A percentile compares a stretch with the other conserved stretches of the same genome.
Evolutionary conservation across 2,888 invertebrate species (phyloP).

Genomic region (Cryptus viduatorius): DNA sequence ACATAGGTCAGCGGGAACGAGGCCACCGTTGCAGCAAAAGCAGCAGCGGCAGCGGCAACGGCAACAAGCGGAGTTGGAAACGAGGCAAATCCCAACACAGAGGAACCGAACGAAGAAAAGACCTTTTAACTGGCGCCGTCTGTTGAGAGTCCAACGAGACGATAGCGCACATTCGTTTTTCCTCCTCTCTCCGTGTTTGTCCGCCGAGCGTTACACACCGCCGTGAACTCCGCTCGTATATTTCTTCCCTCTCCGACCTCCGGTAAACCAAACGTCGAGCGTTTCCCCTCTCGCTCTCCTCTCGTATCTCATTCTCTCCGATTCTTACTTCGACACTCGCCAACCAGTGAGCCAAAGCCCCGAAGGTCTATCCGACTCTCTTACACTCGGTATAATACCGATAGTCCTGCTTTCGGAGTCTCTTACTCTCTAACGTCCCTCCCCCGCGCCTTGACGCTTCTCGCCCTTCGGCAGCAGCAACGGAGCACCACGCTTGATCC

Average conservation of each 20-base stretch:
- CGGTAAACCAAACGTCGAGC: background rate
- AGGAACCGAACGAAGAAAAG: constrained; percentile 34
- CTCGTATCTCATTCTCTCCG: constrained; percentile 69
- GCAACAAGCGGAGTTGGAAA: constrained; percentile 4
- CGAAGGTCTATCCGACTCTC: constrained; percentile 1
- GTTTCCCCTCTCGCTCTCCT: constrained; percentile 30
- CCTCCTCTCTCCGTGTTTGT: constrained; percentile 33
- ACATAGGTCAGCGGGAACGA: constrained; percentile 66
- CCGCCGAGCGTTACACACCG: background rate
- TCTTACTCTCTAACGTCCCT: constrained; percentile 39
- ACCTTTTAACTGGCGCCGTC: constrained; percentile 68
- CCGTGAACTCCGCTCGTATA: background rate
- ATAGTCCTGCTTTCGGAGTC: constrained; percentile 10
- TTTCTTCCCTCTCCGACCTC: constrained; percentile 50
- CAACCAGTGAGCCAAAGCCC: constrained; percentile 45
- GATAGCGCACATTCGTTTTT: constrained; percentile 43
- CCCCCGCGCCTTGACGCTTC: constrained; percentile 45
- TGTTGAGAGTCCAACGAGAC: constrained; percentile 62
- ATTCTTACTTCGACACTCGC: constrained; percentile 60
- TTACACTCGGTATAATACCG: background rate
- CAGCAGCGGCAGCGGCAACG: constrained; percentile 12
- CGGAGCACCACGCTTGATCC: constrained; percentile 63
- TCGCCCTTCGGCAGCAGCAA: constrained; percentile 52
- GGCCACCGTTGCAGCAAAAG: constrained; percentile 57
- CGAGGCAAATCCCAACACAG: constrained; percentile 23